Base-by-base conservation (phyloP, 2,113 vertebrate species). In the Cynopterus brachyotis region DNA sequence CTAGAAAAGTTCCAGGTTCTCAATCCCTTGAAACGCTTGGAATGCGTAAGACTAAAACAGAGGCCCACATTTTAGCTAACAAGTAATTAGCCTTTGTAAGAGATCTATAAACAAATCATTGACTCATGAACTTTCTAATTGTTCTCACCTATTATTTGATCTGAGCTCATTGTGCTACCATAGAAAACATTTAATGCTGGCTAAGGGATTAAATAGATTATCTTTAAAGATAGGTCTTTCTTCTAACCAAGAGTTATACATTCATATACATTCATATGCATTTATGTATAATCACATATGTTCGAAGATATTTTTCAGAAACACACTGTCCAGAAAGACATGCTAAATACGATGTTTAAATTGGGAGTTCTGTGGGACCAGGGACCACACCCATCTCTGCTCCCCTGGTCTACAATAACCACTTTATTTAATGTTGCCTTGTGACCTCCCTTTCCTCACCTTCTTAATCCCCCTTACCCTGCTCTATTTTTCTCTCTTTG, bases 61-160 rank as follows among this genome's bases (percentile, higher is more conserved):
- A 95, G 53, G 11, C 20, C 50, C 5, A 0, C 76, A 40, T 80
- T 96, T 95, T 40, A 96, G 75, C 70, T 95, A 69, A 82, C 72
- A 91, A 96, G 83, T 82, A 96, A 96, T 96, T 95, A 95, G 60
- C 30, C 69, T 89, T 97, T 53, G 20, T 76, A 83, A 94, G 53
- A 96, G 30, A 70, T n/a, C 9, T 70, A 91, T 94, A 96, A 95
- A 92, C 87, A 96, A 96, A 96, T 87, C 72, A 89, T 72, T 97
- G 94, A 96, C 91, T 88, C 69, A 28, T 78, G 83, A 96, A 94
- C 94, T 92, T 94, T 93, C 89, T 95, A 89, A 97, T 93, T 96
- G 69, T 94, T 87, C 95, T 96, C 40, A 95, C 79, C 90, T 96
- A 92, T 96, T 96, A 80, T 94, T 96, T 96, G 84, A 95, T 96